Evolutionary conservation across 2,797 vertebrate species (phyloP).

Genomic region (Arrhamphus sclerolepis): DNA sequence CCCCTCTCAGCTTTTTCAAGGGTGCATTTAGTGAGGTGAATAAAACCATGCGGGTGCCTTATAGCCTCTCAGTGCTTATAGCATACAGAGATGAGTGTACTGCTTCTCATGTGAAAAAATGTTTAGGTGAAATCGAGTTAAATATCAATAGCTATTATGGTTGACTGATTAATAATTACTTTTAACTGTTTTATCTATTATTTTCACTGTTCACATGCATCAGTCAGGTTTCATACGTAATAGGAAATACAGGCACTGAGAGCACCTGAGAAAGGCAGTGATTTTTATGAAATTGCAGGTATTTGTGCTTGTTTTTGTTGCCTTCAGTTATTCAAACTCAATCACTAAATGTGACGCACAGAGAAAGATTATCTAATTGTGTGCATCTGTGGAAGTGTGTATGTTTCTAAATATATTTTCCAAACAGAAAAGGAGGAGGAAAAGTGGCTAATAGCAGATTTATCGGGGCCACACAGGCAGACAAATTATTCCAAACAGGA

Average conservation of each 20-base stretch:
- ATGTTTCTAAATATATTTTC: constrained; percentile 1
- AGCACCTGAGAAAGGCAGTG: no score
- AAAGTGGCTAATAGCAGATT: constrained; percentile 57
- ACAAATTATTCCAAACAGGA: constrained; percentile 66
- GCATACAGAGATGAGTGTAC: background rate
- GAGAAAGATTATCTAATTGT: no score
- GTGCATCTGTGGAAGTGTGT: background rate
- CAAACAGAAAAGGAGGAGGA: constrained; percentile 23
- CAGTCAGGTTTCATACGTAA: no score
- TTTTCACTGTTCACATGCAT: background rate
- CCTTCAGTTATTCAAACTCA: no score
- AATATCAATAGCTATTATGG: background rate
- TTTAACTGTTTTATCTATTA: background rate
- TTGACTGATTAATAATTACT: background rate
- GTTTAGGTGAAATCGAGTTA: background rate
- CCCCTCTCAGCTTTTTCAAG: constrained; percentile 18
- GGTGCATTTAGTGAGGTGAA: constrained; percentile 4
- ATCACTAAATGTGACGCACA: no score
- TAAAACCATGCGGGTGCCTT: background rate
- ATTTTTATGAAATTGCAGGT: no score
- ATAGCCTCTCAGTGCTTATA: background rate
- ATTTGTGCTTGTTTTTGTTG: no score
- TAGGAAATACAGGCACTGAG: no score
- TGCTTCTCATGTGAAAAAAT: background rate
- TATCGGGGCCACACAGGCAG: constrained; percentile 64